phyloP scores from a whole-genome alignment of 2,888 invertebrate species.

The Cerceris ruficornis region DNA sequence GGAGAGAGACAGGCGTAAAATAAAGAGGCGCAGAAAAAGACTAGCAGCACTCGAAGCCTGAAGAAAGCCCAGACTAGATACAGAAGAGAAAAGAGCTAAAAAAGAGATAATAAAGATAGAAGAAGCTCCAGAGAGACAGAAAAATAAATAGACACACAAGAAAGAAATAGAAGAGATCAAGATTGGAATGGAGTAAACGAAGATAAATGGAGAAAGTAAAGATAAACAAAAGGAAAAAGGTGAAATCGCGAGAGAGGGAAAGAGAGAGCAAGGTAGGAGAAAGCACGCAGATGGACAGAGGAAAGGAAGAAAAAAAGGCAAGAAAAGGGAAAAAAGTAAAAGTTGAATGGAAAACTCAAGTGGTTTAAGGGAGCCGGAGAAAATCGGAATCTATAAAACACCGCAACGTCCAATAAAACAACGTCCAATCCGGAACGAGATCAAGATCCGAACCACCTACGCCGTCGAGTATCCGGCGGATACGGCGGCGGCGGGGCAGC shows the following conservation, averaged over 20 bases:
- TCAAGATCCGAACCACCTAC: conserved; percentile 48
- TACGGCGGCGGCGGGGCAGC: conserved; percentile 13
- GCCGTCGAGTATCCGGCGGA: conserved; percentile 14
- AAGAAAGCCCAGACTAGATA: not conserved
- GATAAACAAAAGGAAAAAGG: not conserved
- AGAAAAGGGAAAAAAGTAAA: conserved; percentile 28
- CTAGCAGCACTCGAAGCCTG: too few species aligned
- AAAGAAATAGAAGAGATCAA: not conserved
- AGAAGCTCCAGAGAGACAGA: not conserved
- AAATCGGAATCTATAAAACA: conserved; percentile 73
- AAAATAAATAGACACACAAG: not conserved
- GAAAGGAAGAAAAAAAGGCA: not conserved
- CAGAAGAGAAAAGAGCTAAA: not conserved
- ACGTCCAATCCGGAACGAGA: conserved; percentile 57
- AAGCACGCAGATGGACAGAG: too few species aligned
- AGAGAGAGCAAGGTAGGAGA: not conserved
- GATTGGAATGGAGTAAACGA: not conserved
- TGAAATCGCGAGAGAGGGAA: not conserved
- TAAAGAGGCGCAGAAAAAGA: not conserved
- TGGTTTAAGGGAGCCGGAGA: conserved; percentile 43
- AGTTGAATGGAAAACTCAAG: conserved; percentile 31
- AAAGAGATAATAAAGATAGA: not conserved
- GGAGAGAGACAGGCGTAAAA: not conserved
- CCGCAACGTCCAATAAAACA: conserved; percentile 65
- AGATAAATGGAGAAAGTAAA: not conserved